Evolutionary conservation across 2,113 vertebrate genomes (phyloP).

Genomic region (Centropus unirufus): DNA sequence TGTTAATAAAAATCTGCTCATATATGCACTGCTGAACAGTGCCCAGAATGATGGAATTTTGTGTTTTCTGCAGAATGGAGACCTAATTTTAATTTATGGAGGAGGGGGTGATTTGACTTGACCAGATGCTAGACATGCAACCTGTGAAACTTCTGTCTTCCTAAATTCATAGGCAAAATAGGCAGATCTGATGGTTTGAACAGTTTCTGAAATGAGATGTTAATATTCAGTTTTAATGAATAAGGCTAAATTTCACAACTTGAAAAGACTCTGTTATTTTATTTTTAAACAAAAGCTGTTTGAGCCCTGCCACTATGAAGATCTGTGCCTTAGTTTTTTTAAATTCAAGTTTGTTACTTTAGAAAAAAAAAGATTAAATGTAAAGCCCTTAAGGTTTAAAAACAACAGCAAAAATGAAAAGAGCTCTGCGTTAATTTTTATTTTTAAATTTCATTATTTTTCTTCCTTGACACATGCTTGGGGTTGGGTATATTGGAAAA

Average conservation of each 20-base stretch:
- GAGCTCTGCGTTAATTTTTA: neutral
- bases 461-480: neutral
- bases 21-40: neutral
- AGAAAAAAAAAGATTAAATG: constrained; percentile 1
- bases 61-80: constrained; percentile 42
- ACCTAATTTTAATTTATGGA: constrained; percentile 56
- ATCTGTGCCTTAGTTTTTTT: constrained; percentile 28
- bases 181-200: constrained; percentile 30
- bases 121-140: constrained; percentile 60
- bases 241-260: constrained; percentile 22
- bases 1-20: neutral
- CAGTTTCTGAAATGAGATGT: constrained; percentile 54
- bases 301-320: constrained; percentile 7
- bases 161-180: constrained; percentile 59
- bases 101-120: constrained; percentile 52
- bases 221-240: constrained; percentile 59
- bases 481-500: neutral
- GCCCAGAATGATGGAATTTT: constrained; percentile 15
- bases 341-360: constrained; percentile 27
- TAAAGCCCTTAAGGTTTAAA: neutral
- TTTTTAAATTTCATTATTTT: neutral
- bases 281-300: constrained; percentile 53
- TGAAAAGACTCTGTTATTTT: constrained; percentile 36
- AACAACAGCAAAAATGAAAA: neutral
- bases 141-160: constrained; percentile 59